phyloP scores from a whole-genome alignment of 92 coral and sea anemone genomes.

The Epizoanthus scotinus region DNA sequence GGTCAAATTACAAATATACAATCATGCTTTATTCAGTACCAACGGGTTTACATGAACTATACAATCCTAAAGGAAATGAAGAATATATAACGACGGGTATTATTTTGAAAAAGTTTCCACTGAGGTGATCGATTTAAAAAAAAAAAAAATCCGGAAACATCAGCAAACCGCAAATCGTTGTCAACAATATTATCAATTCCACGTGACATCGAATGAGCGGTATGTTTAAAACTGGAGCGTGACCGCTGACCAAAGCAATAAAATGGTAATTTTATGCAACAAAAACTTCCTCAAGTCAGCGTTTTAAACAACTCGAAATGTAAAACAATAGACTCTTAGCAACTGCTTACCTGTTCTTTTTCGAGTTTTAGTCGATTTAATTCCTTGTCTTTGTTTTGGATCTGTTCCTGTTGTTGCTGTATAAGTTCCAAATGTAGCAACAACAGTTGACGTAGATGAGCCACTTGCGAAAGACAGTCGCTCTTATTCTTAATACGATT shows the following conservation, averaged over 20 bases:
- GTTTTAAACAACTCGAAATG: conserved; percentile 7
- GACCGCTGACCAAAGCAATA: conserved; percentile 95
- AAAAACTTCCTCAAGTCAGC: conserved; percentile 44
- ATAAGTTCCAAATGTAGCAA: conserved; percentile 94
- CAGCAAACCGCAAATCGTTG: conserved; percentile 7
- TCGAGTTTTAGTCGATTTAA: conserved; percentile 87
- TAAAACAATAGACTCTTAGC: not conserved
- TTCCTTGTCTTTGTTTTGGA: conserved; percentile 89
- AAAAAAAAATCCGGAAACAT: not conserved
- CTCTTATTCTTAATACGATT: conserved; percentile 77
- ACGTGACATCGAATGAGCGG: conserved; percentile 65
- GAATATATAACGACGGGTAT: too few relatives aligned
- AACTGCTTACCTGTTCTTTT: conserved; percentile 87
- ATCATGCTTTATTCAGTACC: too few relatives aligned
- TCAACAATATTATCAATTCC: conserved; percentile 44
- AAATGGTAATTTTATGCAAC: conserved; percentile 47
- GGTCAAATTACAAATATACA: too few relatives aligned
- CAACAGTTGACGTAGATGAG: conserved; percentile 91
- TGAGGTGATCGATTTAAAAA: not conserved
- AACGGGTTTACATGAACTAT: too few relatives aligned
- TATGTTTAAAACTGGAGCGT: conserved; percentile 75
- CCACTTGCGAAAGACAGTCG: conserved; percentile 82
- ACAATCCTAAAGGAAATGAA: too few relatives aligned
- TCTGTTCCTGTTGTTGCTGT: conserved; percentile 94
- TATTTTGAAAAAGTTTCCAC: too few relatives aligned